Evolutionary conservation across 1,140 invertebrate species (phyloP).

Genomic region (Globodera ellingtonae): DNA sequence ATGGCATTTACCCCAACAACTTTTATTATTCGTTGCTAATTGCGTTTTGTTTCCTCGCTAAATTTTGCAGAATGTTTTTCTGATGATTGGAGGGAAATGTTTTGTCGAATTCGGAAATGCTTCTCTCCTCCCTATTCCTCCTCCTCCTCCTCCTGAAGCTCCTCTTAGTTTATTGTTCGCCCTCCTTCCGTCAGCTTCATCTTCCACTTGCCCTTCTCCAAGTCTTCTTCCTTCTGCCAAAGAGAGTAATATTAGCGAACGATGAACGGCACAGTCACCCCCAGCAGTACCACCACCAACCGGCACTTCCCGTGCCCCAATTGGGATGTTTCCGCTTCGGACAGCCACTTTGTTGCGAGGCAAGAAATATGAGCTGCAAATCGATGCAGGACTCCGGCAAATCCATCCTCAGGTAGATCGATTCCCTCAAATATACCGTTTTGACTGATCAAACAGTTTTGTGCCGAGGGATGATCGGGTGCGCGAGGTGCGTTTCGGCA

Average conservation of each 20-base stretch:
- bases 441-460: neutral
- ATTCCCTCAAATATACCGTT: neutral
- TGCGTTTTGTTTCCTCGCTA: neutral
- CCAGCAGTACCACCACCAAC: neutral
- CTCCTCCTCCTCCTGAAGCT: neutral
- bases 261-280: neutral
- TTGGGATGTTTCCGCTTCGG: conserved; percentile 3
- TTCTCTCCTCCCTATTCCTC: neutral
- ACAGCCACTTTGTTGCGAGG: conserved; percentile 14
- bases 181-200: neutral
- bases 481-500: conserved; percentile 6
- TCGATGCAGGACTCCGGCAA: conserved; percentile 4
- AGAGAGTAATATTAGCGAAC: neutral
- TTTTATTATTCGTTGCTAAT: neutral
- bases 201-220: neutral
- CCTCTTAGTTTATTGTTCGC: neutral
- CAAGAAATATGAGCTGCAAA: conserved; percentile 29
- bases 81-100: neutral
- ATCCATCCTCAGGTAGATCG: neutral
- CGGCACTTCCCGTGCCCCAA: neutral
- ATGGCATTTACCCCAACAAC: neutral
- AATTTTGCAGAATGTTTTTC: neutral
- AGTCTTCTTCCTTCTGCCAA: neutral
- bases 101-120: neutral
- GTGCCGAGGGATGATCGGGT: neutral